phyloP scores from a whole-genome alignment of 2,113 vertebrate genomes.

The Odocoileus virginianus region DNA sequence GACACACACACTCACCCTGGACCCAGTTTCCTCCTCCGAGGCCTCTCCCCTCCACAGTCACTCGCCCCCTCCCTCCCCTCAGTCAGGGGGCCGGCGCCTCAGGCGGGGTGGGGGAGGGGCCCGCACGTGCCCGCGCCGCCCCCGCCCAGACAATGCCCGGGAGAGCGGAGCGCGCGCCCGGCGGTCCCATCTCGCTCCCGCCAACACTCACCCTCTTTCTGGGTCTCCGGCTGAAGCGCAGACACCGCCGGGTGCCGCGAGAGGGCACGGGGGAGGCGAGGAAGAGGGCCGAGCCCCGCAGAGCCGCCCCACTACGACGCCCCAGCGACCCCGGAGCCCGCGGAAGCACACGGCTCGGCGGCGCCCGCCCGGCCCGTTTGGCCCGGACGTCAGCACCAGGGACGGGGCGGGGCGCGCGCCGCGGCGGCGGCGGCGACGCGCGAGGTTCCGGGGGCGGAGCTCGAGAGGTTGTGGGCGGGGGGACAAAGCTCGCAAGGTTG shows the following conservation, averaged over 20 bases:
- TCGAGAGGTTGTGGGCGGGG: not conserved
- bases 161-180: conserved; percentile 31
- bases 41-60: not conserved
- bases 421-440: not conserved
- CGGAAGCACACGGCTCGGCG: not conserved
- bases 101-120: conserved; percentile 38
- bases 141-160: conserved; percentile 59
- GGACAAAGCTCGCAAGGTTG: not conserved
- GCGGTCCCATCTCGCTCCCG: not conserved
- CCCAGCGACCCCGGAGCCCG: not conserved
- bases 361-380: not conserved
- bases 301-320: not conserved
- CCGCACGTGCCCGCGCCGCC: conserved; percentile 50
- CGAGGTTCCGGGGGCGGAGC: not conserved
- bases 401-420: conserved; percentile 21
- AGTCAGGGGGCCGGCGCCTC: not conserved
- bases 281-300: not conserved
- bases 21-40: not conserved
- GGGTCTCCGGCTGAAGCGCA: not conserved
- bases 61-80: not conserved
- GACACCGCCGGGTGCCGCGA: not conserved
- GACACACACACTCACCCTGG: not conserved
- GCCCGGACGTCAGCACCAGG: conserved; percentile 61
- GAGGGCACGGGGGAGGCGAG: not conserved
- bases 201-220: conserved; percentile 33